A percentile compares a stretch with the other conserved stretches of the same genome.
Conservation (phyloP, 1,140 invertebrate genomes). For the Drosophila ficusphila region DNA sequence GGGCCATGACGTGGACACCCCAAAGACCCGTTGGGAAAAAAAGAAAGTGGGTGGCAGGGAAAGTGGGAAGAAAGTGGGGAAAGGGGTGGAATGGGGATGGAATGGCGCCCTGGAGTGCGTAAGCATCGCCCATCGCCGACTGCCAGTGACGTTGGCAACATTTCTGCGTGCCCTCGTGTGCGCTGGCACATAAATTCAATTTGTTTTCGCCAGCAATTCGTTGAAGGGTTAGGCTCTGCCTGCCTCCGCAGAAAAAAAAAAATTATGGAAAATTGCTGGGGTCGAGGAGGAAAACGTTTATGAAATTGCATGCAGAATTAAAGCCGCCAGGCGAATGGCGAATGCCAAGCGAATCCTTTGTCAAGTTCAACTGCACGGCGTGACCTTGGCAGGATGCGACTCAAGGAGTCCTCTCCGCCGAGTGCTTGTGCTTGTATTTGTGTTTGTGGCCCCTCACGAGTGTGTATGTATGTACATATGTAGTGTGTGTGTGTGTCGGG, state of each 20-base stretch:
- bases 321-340: slow-evolving; percentile 33
- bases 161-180: slow-evolving; percentile 23
- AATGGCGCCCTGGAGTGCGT: slow-evolving; percentile 19
- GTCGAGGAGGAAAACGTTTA: slow-evolving; percentile 20
- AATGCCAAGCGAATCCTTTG: slow-evolving; percentile 32
- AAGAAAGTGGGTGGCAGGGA: not conserved
- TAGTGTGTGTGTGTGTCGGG: slow-evolving; percentile 33
- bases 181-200: slow-evolving; percentile 61
- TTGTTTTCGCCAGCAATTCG: slow-evolving; percentile 41
- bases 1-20: slow-evolving; percentile 39
- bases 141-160: slow-evolving; percentile 46
- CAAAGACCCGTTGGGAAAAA: too few relatives aligned
- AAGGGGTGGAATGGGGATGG: not conserved
- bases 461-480: not conserved
- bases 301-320: slow-evolving; percentile 56
- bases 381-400: slow-evolving; percentile 53
- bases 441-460: not conserved
- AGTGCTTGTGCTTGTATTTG: slow-evolving; percentile 17
- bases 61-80: not conserved
- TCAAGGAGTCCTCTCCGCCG: slow-evolving; percentile 47
- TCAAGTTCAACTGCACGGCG: slow-evolving; percentile 64
- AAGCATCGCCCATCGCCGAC: slow-evolving; percentile 42
- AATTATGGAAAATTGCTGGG: slow-evolving; percentile 51
- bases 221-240: slow-evolving; percentile 39
- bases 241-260: slow-evolving; percentile 4